A percentile compares a stretch with the other conserved stretches of the same genome.
Evolutionary conservation across 2,113 vertebrate species (phyloP).

Genomic region (Chaetodon auriga): DNA sequence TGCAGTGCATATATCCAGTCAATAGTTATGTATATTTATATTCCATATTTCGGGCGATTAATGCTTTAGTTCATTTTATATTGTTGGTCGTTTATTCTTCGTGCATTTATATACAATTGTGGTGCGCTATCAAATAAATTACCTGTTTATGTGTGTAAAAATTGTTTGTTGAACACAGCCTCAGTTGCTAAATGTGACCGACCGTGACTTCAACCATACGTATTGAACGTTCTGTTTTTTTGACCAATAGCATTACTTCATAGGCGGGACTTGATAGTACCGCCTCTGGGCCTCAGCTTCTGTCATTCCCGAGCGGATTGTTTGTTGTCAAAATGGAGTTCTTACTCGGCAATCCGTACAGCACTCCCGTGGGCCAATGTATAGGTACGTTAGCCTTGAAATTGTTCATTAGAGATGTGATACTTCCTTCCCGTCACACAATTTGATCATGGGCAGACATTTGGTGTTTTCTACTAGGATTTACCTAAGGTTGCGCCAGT

Average conservation of each 20-base stretch:
- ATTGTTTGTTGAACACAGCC: conserved; percentile 36
- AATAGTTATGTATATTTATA: background rate
- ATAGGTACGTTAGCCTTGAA: conserved; percentile 86
- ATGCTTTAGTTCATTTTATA: accelerated
- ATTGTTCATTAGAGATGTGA: background rate
- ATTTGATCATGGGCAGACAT: background rate
- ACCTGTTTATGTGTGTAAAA: background rate
- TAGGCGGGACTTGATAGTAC: conserved; percentile 60
- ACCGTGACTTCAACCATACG: conserved; percentile 35
- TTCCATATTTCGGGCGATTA: background rate
- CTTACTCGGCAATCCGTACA: conserved; percentile 97
- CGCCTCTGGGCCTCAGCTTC: conserved; percentile 58
- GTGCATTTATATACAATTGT: background rate
- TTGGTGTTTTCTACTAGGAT: background rate
- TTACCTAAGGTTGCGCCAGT: background rate
- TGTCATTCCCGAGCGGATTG: conserved; percentile 77
- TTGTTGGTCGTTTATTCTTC: background rate
- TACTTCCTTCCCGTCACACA: accelerated
- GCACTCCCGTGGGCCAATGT: conserved; percentile 96
- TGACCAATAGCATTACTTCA: conserved; percentile 56
- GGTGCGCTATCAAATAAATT: background rate
- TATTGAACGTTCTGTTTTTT: background rate
- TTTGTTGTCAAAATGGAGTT: conserved; percentile 98
- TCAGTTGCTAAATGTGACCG: conserved; percentile 23
- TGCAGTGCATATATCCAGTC: too few species aligned